Percentiles rank a stretch among this genome's conserved stretches.
Conservation (phyloP, 1,140 invertebrate genomes). For the Zaprionus africanus region DNA sequence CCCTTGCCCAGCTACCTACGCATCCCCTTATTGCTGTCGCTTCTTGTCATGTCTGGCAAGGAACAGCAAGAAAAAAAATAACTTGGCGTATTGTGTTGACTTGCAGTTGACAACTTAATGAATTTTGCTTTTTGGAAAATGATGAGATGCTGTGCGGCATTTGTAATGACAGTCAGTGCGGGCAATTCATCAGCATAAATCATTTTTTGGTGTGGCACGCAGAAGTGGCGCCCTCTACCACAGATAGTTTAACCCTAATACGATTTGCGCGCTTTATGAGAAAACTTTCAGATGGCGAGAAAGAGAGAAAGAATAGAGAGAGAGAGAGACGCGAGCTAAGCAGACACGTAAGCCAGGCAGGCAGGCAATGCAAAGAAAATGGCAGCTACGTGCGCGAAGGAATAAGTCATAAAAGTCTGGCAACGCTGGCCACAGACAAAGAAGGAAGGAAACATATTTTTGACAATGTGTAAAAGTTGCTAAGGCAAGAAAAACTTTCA, state of each 20-base stretch:
- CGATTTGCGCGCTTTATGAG: conserved; percentile 67
- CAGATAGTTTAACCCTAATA: conserved; percentile 63
- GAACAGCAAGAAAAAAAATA: background rate
- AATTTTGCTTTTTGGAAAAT: conserved; percentile 55
- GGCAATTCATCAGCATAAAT: conserved; percentile 60
- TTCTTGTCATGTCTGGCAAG: conserved; percentile 70
- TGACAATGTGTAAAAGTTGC: conserved; percentile 54
- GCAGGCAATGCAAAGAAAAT: conserved; percentile 44
- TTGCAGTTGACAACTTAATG: conserved; percentile 83
- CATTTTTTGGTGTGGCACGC: conserved; percentile 30
- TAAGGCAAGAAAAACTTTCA: conserved; percentile 53
- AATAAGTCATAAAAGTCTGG: conserved; percentile 63
- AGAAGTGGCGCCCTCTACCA: conserved; percentile 43
- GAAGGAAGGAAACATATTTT: conserved; percentile 46
- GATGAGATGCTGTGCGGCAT: conserved; percentile 12
- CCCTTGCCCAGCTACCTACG: background rate
- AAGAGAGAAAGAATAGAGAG: background rate
- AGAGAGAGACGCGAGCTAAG: background rate
- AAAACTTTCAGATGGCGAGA: conserved; percentile 57
- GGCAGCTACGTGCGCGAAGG: conserved; percentile 54
- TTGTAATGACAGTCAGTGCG: conserved; percentile 44
- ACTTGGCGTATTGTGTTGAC: conserved; percentile 72
- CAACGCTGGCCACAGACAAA: conserved; percentile 39
- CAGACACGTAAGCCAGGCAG: background rate
- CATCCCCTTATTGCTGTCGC: background rate